phyloP scores from a whole-genome alignment of 2,888 invertebrate species.

The Synergus gifuensis region DNA sequence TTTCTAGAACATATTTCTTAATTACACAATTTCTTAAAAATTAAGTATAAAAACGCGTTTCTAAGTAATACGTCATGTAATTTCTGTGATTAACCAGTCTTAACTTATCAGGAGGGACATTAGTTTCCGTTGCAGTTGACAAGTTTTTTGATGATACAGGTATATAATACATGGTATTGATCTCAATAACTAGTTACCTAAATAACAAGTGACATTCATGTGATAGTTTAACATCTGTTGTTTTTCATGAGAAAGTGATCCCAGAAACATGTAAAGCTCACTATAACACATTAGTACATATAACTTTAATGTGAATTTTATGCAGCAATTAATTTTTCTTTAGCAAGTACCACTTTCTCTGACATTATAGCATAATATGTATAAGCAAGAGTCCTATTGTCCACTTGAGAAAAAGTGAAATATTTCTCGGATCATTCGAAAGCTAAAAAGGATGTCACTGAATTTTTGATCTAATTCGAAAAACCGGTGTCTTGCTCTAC shows the following conservation, averaged over 20 bases:
- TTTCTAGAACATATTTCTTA: background rate
- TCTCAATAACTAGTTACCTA: no score
- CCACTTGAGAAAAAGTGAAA: background rate
- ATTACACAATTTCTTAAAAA: no score
- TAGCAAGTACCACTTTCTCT: background rate
- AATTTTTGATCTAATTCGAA: background rate
- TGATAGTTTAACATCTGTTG: background rate
- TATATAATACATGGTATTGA: no score
- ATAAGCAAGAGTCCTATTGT: constrained; percentile 27
- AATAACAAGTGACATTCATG: background rate
- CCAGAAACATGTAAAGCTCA: background rate
- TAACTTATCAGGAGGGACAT: no score
- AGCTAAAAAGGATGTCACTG: background rate
- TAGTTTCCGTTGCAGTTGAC: no score
- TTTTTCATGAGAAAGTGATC: background rate
- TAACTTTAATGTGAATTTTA: background rate
- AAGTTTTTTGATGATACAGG: no score
- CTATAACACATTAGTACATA: background rate
- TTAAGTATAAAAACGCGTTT: no score
- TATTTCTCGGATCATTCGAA: background rate
- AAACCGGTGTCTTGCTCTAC: background rate
- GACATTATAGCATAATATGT: background rate
- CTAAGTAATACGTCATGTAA: no score
- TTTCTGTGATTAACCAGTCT: no score
- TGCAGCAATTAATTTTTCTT: background rate